A percentile compares a stretch with the other conserved stretches of the same genome.
Evolutionary conservation across 2,888 invertebrate genomes (phyloP).

Genomic region (Andrena hattorfiana): DNA sequence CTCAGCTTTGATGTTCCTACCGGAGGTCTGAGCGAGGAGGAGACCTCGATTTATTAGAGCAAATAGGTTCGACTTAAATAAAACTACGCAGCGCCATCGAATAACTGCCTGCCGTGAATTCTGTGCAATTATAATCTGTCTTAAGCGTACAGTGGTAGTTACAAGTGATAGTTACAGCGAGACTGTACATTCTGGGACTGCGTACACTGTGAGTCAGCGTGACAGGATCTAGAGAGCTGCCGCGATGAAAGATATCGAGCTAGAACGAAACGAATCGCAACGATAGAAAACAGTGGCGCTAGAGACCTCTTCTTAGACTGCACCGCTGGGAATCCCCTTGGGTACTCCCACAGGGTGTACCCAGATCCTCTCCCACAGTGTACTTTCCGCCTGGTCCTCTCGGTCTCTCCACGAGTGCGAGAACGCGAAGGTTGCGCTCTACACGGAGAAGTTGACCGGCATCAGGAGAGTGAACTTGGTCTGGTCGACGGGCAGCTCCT

Average conservation of each 20-base stretch:
- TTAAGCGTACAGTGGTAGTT: slow-evolving; percentile 13
- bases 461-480: slow-evolving; percentile 81
- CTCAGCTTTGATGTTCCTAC: background rate
- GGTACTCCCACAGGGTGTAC: no score
- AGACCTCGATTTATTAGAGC: slow-evolving; percentile 23
- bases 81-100: background rate
- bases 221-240: no score
- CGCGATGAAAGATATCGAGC: background rate
- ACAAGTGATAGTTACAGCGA: slow-evolving; percentile 4
- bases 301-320: background rate
- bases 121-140: background rate
- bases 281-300: background rate
- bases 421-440: slow-evolving; percentile 29
- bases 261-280: no score
- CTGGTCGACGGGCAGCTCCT: slow-evolving; percentile 78
- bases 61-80: background rate
- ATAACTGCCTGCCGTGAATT: background rate
- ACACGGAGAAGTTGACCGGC: slow-evolving; percentile 81
- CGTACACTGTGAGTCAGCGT: background rate
- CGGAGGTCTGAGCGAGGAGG: background rate
- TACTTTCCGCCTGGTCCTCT: background rate
- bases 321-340: no score
- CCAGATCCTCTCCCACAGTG: no score
- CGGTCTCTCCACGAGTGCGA: background rate
- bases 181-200: slow-evolving; percentile 4